Evolutionary conservation across 2,888 invertebrate species (phyloP).

Genomic region (Pandemis heparana): DNA sequence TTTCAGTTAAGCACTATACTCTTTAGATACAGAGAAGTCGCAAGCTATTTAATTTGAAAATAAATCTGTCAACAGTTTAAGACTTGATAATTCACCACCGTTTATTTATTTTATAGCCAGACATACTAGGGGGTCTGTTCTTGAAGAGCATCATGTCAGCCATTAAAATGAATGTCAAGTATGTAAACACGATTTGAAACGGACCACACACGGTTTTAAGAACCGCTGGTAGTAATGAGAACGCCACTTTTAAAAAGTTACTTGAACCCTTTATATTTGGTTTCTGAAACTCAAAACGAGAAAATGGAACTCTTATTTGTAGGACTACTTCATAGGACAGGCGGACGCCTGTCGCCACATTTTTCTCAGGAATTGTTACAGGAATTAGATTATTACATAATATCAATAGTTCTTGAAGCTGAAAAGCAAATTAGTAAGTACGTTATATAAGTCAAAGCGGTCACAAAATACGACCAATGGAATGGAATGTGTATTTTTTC

Average conservation of each 20-base stretch:
- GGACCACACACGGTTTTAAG: conserved; percentile 16
- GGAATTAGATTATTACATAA: too few species aligned
- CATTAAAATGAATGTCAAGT: conserved; percentile 29
- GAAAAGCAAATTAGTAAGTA: too few species aligned
- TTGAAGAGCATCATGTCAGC: conserved; percentile 13
- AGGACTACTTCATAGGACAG: too few species aligned
- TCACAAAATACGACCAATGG: too few species aligned
- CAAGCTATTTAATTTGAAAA: not conserved
- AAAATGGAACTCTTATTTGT: too few species aligned
- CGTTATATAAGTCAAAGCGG: too few species aligned
- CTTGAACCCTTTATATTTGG: not conserved
- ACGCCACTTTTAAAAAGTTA: not conserved
- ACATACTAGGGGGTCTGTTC: conserved; percentile 20
- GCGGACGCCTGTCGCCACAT: too few species aligned
- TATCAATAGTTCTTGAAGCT: too few species aligned
- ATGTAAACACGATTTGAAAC: conserved; percentile 33
- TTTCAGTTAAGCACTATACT: too few species aligned
- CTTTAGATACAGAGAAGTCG: not conserved
- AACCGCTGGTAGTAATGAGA: conserved; percentile 2
- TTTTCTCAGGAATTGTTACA: too few species aligned
- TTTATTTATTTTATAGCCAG: conserved; percentile 10
- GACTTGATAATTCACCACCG: not conserved
- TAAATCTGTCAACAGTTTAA: not conserved
- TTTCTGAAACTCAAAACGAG: too few species aligned
- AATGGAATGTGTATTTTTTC: too few species aligned